A percentile compares a stretch with the other conserved stretches of the same genome.
These are phyloP conservation scores for Orius insidiosus DNA, from an alignment of 1,140 invertebrate species.

Conservation along the genomic window DNA sequence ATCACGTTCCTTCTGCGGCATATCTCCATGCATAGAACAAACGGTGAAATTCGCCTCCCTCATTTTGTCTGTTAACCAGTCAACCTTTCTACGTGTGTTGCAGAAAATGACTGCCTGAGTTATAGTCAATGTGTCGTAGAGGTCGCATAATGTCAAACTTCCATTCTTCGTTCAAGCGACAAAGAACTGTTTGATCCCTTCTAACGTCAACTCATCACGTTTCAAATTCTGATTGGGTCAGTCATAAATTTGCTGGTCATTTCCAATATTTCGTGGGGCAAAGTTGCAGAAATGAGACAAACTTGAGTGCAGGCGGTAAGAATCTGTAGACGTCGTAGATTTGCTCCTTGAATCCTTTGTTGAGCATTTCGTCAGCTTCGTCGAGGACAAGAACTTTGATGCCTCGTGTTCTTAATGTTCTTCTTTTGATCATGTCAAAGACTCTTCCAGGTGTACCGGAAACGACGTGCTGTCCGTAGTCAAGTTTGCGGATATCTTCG, in stretches of 20 bases:
- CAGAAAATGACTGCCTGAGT: constrained; percentile 99
- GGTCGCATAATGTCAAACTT: constrained; percentile 98
- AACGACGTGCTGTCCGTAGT: constrained; percentile 98
- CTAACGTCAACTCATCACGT: constrained; percentile 99
- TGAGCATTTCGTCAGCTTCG: constrained; percentile 99
- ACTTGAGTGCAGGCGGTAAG: constrained; percentile 96
- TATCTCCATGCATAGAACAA: constrained; percentile 98
- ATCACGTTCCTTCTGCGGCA: constrained; percentile 99
- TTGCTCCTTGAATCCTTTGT: constrained; percentile 99
- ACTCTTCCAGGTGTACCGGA: constrained; percentile 95
- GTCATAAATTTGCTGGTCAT: constrained; percentile 99
- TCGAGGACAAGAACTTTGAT: constrained; percentile 98
- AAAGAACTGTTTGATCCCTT: constrained; percentile 99
- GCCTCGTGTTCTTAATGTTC: constrained; percentile 81
- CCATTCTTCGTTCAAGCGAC: constrained; percentile 98
- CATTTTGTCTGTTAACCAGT: constrained; percentile 97
- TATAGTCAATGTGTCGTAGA: constrained; percentile 97
- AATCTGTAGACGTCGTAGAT: constrained; percentile 99
- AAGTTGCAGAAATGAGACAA: constrained; percentile 90
- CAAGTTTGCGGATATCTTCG: constrained; percentile 97
- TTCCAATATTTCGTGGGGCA: constrained; percentile 97
- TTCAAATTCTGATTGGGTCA: constrained; percentile 96
- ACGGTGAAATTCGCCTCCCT: constrained; percentile 98
- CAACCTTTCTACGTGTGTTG: constrained; percentile 96
- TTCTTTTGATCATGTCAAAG: constrained; percentile 95